A percentile compares a stretch with the other conserved stretches of the same genome.
These are phyloP conservation scores for Baronia brevicornis DNA, from an alignment of 2,888 invertebrate species.

Conservation along the genomic window DNA sequence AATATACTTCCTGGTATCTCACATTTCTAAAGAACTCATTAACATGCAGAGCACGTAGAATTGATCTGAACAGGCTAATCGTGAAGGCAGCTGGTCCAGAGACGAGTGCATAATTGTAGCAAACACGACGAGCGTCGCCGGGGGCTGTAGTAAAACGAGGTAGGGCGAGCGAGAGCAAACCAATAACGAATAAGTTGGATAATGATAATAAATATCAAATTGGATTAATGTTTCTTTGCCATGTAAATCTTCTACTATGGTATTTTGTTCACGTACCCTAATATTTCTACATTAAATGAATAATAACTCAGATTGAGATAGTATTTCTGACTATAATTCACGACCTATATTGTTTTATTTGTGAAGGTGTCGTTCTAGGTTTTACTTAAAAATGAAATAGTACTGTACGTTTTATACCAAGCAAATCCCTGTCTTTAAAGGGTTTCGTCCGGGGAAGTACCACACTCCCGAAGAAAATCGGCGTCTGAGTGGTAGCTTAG, in stretches of 20 bases:
- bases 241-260: slow-evolving; percentile 5
- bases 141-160: slow-evolving; percentile 35
- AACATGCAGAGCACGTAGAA: slow-evolving; percentile 7
- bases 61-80: slow-evolving; percentile 15
- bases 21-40: slow-evolving; percentile 10
- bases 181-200: slow-evolving; percentile 35
- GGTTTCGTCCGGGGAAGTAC: no score
- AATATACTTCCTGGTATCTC: neutral
- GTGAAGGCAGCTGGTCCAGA: slow-evolving; percentile 13
- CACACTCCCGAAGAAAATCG: no score
- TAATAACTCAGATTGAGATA: no score
- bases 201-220: slow-evolving; percentile 46
- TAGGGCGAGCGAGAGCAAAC: slow-evolving; percentile 25
- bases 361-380: no score
- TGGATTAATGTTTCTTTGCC: slow-evolving; percentile 25
- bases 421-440: no score
- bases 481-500: no score
- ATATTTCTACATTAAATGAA: no score
- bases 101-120: slow-evolving; percentile 41
- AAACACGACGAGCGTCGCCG: slow-evolving; percentile 32
- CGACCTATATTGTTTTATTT: no score
- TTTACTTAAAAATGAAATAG: no score
- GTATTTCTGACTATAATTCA: no score
- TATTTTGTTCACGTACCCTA: no score
- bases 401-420: no score